Evolutionary conservation across 2,888 invertebrate species (phyloP).

Genomic region (Sericinus montela): DNA sequence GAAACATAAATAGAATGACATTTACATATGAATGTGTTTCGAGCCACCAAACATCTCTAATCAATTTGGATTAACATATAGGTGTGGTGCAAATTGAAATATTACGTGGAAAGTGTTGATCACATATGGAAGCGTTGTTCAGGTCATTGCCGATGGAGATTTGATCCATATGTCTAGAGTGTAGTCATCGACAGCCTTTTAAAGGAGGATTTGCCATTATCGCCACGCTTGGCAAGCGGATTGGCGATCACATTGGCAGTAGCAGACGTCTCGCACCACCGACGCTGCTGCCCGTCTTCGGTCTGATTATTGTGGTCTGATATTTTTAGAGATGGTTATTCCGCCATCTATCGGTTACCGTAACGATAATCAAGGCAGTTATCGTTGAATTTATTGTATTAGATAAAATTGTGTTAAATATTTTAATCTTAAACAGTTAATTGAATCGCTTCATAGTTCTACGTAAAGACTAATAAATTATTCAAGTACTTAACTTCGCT

Average conservation of each 20-base stretch:
- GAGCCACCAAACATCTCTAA: constrained; percentile 14
- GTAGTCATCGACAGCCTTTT: constrained; percentile 60
- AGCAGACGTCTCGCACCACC: too few species aligned
- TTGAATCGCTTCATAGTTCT: neutral
- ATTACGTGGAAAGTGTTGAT: constrained; percentile 52
- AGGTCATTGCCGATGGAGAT: constrained; percentile 62
- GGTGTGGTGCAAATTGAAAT: constrained; percentile 27
- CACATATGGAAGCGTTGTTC: constrained; percentile 49
- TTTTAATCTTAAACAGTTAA: too few species aligned
- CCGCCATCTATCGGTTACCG: too few species aligned
- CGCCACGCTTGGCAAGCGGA: too few species aligned
- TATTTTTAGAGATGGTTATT: too few species aligned
- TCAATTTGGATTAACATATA: constrained; percentile 22
- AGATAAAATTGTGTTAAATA: too few species aligned
- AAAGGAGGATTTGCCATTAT: too few species aligned
- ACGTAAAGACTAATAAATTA: neutral
- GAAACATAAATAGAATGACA: constrained; percentile 10
- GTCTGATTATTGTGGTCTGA: too few species aligned
- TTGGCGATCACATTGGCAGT: too few species aligned
- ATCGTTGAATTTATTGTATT: too few species aligned
- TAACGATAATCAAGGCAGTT: too few species aligned
- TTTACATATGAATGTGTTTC: constrained; percentile 14
- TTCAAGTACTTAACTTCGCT: neutral
- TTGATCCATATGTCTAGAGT: constrained; percentile 36
- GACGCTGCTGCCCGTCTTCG: too few species aligned